Evolutionary conservation across 2,113 vertebrate genomes (phyloP), one percentile per base, ranked within the genome.

Genomic region (Gobius niger): DNA sequence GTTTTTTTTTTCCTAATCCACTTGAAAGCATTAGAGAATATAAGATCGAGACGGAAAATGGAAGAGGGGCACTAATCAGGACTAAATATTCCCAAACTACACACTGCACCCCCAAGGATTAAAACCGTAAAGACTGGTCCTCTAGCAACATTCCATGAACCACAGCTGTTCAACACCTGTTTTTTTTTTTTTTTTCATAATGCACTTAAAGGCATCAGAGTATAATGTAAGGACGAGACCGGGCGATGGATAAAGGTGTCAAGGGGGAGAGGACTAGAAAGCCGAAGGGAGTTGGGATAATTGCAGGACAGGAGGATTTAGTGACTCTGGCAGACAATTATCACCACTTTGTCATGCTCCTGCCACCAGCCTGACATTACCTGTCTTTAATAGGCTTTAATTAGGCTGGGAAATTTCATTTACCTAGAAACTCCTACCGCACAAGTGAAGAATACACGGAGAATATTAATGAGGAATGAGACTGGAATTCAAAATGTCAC

Each of bases 311-410:
- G 91, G 90, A 91, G 86, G 89, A 89, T 90, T 91, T 91, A 93
- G 89, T 88, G 91, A 87, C 90, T 85, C 85, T 92, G 91, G 91
- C 91, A 93, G 89, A 90, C 92, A 90, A 90, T 91, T 91, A 92
- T 91, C 88, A 91, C 89, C 88, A 90, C 91, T 93, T 92, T 91
- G 92, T 93, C 90, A 92, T 86, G 90, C 89, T 89, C 82, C 83
- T 81, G 89, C 89, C 89, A 89, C 85, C 78, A 86, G 92, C 85
- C 85, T 87, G 89, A 89, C 91, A 90, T 90, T 89, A 89, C 87
- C 84, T 91, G 87, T 83, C 88, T 89, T 85, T 91, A 91, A 93
- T 91, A 85, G 89, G 85, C 92, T 92, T 92, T 91, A 92, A 93
- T 93, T 91, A 91, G 84, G 87, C 81, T 79, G 81, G 82, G 83